Percentiles rank a stretch among this genome's conserved stretches.
Conservation (phyloP, 2,113 vertebrate genomes). For the Fulmarus glacialis region DNA sequence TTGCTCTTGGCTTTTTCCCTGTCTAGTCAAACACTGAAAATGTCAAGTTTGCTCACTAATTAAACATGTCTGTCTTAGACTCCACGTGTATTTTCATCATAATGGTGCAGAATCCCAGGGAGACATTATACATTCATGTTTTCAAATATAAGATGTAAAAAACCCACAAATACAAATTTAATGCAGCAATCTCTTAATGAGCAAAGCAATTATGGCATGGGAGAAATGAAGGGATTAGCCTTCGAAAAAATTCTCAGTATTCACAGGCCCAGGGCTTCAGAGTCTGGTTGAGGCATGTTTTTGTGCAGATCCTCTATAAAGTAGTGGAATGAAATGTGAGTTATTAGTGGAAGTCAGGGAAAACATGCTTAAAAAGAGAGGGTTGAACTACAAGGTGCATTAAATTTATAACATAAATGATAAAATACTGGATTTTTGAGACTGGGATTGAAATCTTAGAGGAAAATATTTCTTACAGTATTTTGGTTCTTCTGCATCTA, state of each 20-base stretch:
- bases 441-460: background rate
- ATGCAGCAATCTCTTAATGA: slow-evolving; percentile 45
- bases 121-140: slow-evolving; percentile 77
- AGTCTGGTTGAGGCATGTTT: background rate
- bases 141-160: slow-evolving; percentile 65
- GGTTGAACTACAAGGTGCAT: background rate
- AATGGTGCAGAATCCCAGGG: slow-evolving; percentile 68
- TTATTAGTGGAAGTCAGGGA: background rate
- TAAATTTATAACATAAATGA: background rate
- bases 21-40: slow-evolving; percentile 76
- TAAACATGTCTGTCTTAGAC: slow-evolving; percentile 75
- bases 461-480: background rate
- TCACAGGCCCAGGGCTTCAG: background rate
- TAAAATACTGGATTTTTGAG: background rate
- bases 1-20: slow-evolving; percentile 68
- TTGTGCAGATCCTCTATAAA: background rate
- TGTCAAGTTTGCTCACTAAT: slow-evolving; percentile 80
- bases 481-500: background rate
- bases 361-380: background rate
- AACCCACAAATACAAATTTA: slow-evolving; percentile 70
- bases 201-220: slow-evolving; percentile 31
- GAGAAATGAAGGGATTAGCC: background rate
- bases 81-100: slow-evolving; percentile 69
- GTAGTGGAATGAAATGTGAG: background rate
- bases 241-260: background rate